Evolutionary conservation across 64 coral and sea anemone species (phyloP).

Genomic region (Montipora capricornis): DNA sequence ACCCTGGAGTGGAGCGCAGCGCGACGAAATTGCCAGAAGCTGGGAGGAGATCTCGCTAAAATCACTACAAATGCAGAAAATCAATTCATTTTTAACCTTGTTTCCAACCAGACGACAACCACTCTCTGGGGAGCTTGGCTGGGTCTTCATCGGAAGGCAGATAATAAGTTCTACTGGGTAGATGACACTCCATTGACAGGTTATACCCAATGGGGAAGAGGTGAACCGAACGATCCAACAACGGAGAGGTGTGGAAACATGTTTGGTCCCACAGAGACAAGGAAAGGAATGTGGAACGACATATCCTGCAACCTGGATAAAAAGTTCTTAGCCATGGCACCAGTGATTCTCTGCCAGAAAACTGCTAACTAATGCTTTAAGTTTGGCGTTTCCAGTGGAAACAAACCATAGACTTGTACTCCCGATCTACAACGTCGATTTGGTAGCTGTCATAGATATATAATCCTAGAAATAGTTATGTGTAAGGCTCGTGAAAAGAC

Average conservation of each 20-base stretch:
- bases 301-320: neutral
- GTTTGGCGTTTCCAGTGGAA: neutral
- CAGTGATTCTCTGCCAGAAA: slow-evolving; percentile 31
- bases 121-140: neutral
- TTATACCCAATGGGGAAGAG: neutral
- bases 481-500: too few relatives aligned
- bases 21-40: neutral
- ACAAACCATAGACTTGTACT: too few relatives aligned
- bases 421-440: neutral
- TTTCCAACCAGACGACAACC: neutral
- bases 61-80: neutral
- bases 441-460: neutral
- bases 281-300: neutral
- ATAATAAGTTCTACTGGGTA: slow-evolving; percentile 28
- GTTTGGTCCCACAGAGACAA: neutral
- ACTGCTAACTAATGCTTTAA: neutral
- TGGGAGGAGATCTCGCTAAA: slow-evolving; percentile 19
- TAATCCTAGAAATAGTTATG: too few relatives aligned
- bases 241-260: neutral
- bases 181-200: neutral
- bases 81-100: neutral
- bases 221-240: neutral
- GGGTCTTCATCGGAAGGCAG: slow-evolving; percentile 17
- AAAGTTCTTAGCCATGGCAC: neutral
- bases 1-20: neutral